Percentiles rank a stretch among this genome's conserved stretches.
Evolutionary conservation across 2,888 invertebrate genomes (phyloP).

Genomic region (Dione juno): DNA sequence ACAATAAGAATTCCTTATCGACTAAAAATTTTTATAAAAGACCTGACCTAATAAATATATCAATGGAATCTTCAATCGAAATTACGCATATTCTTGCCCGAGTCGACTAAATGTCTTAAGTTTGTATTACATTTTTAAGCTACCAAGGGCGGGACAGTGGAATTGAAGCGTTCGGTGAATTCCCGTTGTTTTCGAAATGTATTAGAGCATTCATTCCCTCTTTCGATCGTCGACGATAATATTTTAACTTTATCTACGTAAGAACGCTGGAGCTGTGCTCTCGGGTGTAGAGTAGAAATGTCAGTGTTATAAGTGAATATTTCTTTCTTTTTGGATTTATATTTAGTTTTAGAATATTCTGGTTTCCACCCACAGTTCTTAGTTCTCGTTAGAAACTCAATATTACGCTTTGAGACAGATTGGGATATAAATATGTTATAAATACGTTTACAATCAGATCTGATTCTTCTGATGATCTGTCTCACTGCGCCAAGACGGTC

Average conservation of each 20-base stretch:
- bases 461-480: too few species aligned
- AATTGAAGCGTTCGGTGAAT: too few species aligned
- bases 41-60: background rate
- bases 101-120: constrained; percentile 32
- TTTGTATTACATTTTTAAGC: constrained; percentile 38
- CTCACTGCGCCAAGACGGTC: too few species aligned
- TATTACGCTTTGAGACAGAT: too few species aligned
- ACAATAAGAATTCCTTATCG: constrained; percentile 12
- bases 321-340: constrained; percentile 2
- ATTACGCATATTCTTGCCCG: constrained; percentile 25
- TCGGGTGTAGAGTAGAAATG: constrained; percentile 49
- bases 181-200: constrained; percentile 79
- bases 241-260: constrained; percentile 75
- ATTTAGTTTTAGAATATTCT: too few species aligned
- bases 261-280: constrained; percentile 65
- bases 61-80: constrained; percentile 34
- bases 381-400: too few species aligned
- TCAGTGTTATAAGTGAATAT: constrained; percentile 10
- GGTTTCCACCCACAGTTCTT: too few species aligned
- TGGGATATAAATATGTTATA: too few species aligned
- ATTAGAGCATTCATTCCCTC: constrained; percentile 73
- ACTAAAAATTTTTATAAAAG: background rate
- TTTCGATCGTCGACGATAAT: constrained; percentile 76
- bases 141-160: constrained; percentile 50
- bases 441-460: too few species aligned